phyloP scores from a whole-genome alignment of 2,113 vertebrate species.

The Zeus faber region DNA sequence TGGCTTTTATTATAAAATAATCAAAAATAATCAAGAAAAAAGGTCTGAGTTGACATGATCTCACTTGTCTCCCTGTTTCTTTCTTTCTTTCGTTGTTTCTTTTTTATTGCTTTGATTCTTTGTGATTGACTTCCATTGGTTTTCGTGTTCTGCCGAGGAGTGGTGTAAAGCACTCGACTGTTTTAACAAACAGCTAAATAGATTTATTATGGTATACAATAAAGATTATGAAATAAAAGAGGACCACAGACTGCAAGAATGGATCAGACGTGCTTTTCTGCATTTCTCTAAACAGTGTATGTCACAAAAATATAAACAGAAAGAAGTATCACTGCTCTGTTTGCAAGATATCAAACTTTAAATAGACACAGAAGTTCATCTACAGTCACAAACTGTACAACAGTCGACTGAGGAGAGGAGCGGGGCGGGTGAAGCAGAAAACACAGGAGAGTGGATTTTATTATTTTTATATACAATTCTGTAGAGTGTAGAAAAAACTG shows the following conservation, averaged over 20 bases:
- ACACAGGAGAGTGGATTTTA: conserved; percentile 54
- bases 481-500: conserved; percentile 69
- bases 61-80: too few species aligned
- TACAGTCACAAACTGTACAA: conserved; percentile 88
- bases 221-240: conserved; percentile 67
- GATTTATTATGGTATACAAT: conserved; percentile 70
- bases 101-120: neutral
- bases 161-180: conserved; percentile 60
- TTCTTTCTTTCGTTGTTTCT: too few species aligned
- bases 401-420: conserved; percentile 66
- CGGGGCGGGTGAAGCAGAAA: conserved; percentile 62
- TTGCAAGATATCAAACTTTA: conserved; percentile 78
- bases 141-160: too few species aligned
- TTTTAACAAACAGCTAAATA: conserved; percentile 75
- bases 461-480: conserved; percentile 67
- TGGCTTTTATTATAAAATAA: too few species aligned
- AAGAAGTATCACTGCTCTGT: conserved; percentile 75
- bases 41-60: too few species aligned
- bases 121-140: neutral
- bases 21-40: too few species aligned
- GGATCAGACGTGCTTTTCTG: conserved; percentile 66
- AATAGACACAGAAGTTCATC: conserved; percentile 79
- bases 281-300: conserved; percentile 74
- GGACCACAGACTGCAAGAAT: conserved; percentile 67
- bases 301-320: conserved; percentile 77